Evolutionary conservation across 2,888 invertebrate genomes (phyloP), one percentile per base, ranked within the genome.

Genomic region (Rhopalosiphum nymphaeae): DNA sequence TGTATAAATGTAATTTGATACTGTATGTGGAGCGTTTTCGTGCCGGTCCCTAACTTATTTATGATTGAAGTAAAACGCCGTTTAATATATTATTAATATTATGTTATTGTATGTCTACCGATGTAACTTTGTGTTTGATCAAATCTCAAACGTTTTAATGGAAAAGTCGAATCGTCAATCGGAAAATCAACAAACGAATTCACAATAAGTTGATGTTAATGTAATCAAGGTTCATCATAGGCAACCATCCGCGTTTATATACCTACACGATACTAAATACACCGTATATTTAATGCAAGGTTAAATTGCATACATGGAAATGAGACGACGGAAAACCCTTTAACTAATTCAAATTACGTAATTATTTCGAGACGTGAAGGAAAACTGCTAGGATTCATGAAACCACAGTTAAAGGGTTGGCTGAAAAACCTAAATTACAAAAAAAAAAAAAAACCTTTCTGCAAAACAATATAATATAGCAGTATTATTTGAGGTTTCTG

Each of bases 161-260:
- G 36, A 49, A 92, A 46, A 87, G 36, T 61, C 61, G 46, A 44
- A 61, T 86, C 36, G 57, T 86, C 29, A 36, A 86, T 16, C 25
- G 9, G 13, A 36, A 36, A 86, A 87, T 49, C 26, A 87, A 61
- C 61, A 49, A 29, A 36, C 9, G 36, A 36, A 1, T 46, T 87
- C 85, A n/a, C 56, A 44, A 53, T 42, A 42, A 57, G 84, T 57
- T n/a, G 44, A 85, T 56, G 56, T 85, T 91, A 85, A 91, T 91
- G 56, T 11, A 85, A 85, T 85, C 85, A n/a, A 25, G 44, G 44
- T 44, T 84, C 56, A 26, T 91, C 56, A 21, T 1, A 42, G n/a
- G 36, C 29, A 29, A 91, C 49, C 56, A 9, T 1, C 4, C 3
- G 11, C 36, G 36, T n/a, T 11, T 21, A 78, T n/a, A 61, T 21